Conservation (phyloP, 2,113 vertebrate species). For the Tenebrosternarchus preto region DNA sequence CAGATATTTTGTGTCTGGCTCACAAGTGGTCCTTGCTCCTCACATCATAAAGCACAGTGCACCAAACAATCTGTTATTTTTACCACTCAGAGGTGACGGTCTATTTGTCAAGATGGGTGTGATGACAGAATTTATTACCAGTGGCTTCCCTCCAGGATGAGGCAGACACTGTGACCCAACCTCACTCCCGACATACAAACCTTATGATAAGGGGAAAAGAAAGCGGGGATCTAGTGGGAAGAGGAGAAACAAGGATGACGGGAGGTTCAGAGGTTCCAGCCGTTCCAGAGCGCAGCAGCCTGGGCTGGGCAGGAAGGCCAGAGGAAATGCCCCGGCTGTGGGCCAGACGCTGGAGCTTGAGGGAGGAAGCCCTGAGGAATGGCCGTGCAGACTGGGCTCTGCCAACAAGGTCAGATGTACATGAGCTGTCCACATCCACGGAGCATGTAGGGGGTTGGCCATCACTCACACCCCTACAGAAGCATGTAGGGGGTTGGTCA, state of each 20-base stretch:
- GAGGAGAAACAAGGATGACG: conserved; percentile 72
- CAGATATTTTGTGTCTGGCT: background rate
- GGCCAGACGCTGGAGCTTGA: conserved; percentile 80
- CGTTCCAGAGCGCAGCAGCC: conserved; percentile 71
- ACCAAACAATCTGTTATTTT: conserved; percentile 73
- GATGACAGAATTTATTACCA: conserved; percentile 82
- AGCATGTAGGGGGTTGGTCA: conserved; percentile 1
- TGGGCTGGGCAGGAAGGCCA: conserved; percentile 76
- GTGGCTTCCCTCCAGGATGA: conserved; percentile 81
- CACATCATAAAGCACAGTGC: conserved; percentile 3
- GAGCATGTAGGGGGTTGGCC: conserved; percentile 9
- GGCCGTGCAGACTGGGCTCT: conserved; percentile 56
- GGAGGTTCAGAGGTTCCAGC: too few species aligned
- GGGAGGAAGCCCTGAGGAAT: conserved; percentile 80
- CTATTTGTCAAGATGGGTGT: conserved; percentile 80
- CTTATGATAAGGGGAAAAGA: conserved; percentile 73
- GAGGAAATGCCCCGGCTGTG: conserved; percentile 79
- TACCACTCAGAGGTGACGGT: conserved; percentile 68
- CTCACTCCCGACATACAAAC: conserved; percentile 73
- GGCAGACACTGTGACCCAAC: conserved; percentile 64
- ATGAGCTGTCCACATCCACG: background rate
- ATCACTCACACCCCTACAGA: background rate
- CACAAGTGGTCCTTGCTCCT: background rate
- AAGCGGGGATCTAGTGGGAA: conserved; percentile 57
- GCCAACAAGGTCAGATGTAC: conserved; percentile 1